Percentiles rank a stretch among this genome's conserved stretches.
These are phyloP conservation scores for Endotricha flammealis DNA, from an alignment of 2,888 invertebrate genomes.

Conservation along the genomic window DNA sequence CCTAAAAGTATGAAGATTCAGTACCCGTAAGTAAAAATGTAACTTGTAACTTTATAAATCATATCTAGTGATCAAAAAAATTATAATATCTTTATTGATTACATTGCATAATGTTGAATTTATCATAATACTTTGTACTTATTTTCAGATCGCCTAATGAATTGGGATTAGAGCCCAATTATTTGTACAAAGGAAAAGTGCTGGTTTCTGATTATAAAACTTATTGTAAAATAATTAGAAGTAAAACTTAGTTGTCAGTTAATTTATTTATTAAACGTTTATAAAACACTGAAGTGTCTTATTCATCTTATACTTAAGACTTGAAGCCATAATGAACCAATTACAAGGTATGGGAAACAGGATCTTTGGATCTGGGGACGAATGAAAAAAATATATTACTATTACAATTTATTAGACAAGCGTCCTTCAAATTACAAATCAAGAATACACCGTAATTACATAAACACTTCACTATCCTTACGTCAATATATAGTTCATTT, in stretches of 20 bases:
- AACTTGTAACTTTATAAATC: too few relatives aligned
- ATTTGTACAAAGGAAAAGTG: constrained; percentile 63
- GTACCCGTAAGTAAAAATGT: constrained; percentile 58
- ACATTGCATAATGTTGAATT: too few relatives aligned
- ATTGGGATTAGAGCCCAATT: constrained; percentile 50
- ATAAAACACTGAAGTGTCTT: constrained; percentile 1
- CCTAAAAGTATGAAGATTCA: constrained; percentile 63
- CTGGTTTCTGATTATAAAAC: constrained; percentile 67
- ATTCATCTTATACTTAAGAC: constrained; percentile 9
- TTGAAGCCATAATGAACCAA: constrained; percentile 24
- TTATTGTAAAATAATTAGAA: constrained; percentile 62
- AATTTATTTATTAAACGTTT: constrained; percentile 5
- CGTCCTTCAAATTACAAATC: constrained; percentile 33
- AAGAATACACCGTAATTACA: constrained; percentile 35
- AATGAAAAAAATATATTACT: constrained; percentile 40
- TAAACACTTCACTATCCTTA: constrained; percentile 50
- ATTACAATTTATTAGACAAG: constrained; percentile 55
- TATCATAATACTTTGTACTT: too few relatives aligned
- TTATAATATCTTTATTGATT: too few relatives aligned
- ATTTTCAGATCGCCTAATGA: constrained; percentile 47
- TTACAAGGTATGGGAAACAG: constrained; percentile 31
- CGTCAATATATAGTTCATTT: constrained; percentile 39
- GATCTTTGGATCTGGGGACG: constrained; percentile 67
- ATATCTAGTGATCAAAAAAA: too few relatives aligned
- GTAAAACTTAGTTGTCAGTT: constrained; percentile 15